Base-by-base conservation (phyloP, 2,113 vertebrate species). In the Bubo bubo region DNA sequence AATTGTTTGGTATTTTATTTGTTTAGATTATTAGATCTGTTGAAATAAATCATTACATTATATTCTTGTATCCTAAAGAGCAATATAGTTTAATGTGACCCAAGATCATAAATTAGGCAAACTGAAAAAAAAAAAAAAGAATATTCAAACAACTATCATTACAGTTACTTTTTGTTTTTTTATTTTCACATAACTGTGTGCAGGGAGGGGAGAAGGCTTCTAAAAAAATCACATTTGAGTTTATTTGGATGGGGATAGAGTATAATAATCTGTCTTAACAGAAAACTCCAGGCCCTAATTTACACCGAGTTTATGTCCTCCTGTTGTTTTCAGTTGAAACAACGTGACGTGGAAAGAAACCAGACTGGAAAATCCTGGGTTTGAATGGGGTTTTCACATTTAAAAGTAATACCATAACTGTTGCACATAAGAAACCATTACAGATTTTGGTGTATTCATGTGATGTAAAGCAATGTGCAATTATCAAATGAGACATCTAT, bases 1-100 rank as follows among this genome's bases (percentile, higher is more conserved):
- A 5, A 3, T 88, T 96, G 79, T 89, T 94, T 88, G 49, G 39
- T 90, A 72, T 96, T 83, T 74, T 81, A 49, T 39, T 88, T 93
- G 49, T 86, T 84, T 86, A 74, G 82, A 60, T 47, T 71, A 71
- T 11, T 80, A 2, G 43, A 43, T 35, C 19, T 76, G 32, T 72
- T 82, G 30, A 94, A 82, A 49, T 64, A 62, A 10, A 19, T 5
- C 2, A 41, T 35, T 77, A 12, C 11, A 2, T 49, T 55, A 32
- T 37, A 8, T 50, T 88, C 9, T 70, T 73, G 13, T 66, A 30
- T 91, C 67, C 9, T 39, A 6, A 86, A 74, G 52, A 84, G 16
- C 6, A 2, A 23, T 62, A 35, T 12, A 64, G 23, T 47, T 91
- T 71, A 75, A 23, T 60, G 12, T 72, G 32, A 74, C 35, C 20